Percentiles rank a stretch among this genome's conserved stretches.
Evolutionary conservation across 2,888 invertebrate species (phyloP).

Genomic region (Ophioninae sp.): DNA sequence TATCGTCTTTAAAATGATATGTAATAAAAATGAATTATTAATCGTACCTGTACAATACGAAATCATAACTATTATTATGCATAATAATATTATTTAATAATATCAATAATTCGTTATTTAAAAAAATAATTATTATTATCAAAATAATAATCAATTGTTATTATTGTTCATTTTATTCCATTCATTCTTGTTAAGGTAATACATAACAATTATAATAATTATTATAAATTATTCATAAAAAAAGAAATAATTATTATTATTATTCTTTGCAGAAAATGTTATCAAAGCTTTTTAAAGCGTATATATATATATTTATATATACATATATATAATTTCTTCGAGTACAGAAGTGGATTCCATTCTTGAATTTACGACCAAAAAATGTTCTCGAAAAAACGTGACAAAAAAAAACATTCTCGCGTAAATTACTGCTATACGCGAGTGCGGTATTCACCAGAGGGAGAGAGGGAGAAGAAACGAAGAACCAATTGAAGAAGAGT

Average conservation of each 20-base stretch:
- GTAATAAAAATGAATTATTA: too few relatives aligned
- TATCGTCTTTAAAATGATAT: too few relatives aligned
- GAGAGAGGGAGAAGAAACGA: conserved; percentile 38
- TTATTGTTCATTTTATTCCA: too few relatives aligned
- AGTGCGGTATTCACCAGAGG: conserved; percentile 54
- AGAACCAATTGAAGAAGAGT: conserved; percentile 71
- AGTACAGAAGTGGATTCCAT: conserved; percentile 54
- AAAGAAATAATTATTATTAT: not conserved
- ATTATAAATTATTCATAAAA: too few relatives aligned
- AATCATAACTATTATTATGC: too few relatives aligned
- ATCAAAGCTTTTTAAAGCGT: not conserved
- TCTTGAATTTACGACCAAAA: conserved; percentile 66
- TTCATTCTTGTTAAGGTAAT: too few relatives aligned
- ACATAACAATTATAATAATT: too few relatives aligned
- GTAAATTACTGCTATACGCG: conserved; percentile 53
- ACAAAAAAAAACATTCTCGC: conserved; percentile 44
- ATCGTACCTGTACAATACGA: too few relatives aligned
- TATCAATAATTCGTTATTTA: too few relatives aligned
- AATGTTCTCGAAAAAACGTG: conserved; percentile 53
- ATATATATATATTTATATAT: not conserved
- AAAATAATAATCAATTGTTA: too few relatives aligned
- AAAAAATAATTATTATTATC: too few relatives aligned
- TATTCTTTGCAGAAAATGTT: not conserved
- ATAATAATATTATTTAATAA: too few relatives aligned
- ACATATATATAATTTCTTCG: conserved; percentile 5